A percentile compares a stretch with the other conserved stretches of the same genome.
phyloP scores from a whole-genome alignment of 92 coral and sea anemone genomes.

The Epizoanthus stellaris region DNA sequence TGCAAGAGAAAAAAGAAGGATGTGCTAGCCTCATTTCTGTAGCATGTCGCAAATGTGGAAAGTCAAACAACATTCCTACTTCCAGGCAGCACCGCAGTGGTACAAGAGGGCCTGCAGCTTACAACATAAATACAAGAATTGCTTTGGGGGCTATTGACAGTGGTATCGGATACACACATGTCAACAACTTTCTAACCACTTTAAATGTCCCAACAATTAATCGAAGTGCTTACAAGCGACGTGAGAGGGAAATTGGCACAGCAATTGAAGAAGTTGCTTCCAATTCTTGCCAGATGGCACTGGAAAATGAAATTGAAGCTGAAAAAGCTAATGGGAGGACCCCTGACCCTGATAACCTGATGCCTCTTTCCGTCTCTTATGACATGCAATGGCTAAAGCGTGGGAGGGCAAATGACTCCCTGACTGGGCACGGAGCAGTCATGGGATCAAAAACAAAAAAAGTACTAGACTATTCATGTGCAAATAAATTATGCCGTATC shows the following conservation, averaged over 20 bases:
- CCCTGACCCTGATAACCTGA: not conserved
- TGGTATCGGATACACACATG: conserved; percentile 25
- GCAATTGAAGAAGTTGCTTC: conserved; percentile 24
- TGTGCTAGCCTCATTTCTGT: conserved; percentile 23
- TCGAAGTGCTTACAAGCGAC: conserved; percentile 9
- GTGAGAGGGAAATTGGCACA: conserved; percentile 11
- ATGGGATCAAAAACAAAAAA: conserved; percentile 16
- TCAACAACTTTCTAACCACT: not conserved
- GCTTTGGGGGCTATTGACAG: conserved; percentile 29
- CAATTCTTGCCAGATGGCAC: conserved; percentile 5
- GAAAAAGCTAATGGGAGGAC: not conserved
- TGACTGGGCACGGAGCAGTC: conserved; percentile 12
- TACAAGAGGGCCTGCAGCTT: conserved; percentile 6
- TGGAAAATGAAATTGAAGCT: not conserved
- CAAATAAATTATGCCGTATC: conserved; percentile 23
- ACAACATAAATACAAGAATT: not conserved
- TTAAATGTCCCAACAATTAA: conserved; percentile 11
- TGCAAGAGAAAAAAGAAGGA: conserved; percentile 10
- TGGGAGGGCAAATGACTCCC: conserved; percentile 27
- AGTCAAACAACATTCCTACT: not conserved
- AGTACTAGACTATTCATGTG: not conserved
- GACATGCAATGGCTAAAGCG: conserved; percentile 10
- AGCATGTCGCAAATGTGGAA: not conserved
- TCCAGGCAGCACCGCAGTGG: conserved; percentile 17
- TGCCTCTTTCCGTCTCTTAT: not conserved